Evolutionary conservation across 2,797 vertebrate species (phyloP), one percentile per base, ranked within the genome.

Genomic region (Sciurus vulgaris): DNA sequence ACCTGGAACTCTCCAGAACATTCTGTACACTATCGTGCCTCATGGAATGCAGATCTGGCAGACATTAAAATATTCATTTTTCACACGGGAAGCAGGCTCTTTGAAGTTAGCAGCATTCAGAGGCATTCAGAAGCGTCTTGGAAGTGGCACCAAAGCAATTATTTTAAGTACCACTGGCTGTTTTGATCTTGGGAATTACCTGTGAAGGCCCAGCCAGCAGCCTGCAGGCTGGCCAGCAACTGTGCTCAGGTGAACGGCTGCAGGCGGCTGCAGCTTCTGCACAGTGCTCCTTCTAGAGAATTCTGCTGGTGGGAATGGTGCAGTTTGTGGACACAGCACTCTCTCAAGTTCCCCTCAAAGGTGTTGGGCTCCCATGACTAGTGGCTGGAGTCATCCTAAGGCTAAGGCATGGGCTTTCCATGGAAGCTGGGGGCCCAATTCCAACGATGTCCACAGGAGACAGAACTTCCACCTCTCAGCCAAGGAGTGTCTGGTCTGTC

Each of bases 121-220:
- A 89, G 76, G 63, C 86, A 74, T 56, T 65, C 54, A 84, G 96
- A 89, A 95, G 47, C 70, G 44, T 70, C 61, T 87, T 59, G 18
- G 72, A 95, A 94, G 94, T 49, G 59, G 61, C 44, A 86, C 17
- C 33, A 17, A 74, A 72, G 38, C 20, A 26, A 93, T 86, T 74
- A 81, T 93, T 98, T 89, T 1, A n/a, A 97, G 89, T 95, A 95
- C 84, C 96, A 97, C 95, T 70, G 74, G 28, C 61, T 95, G 67
- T 97, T 97, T 86, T 97, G 96, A 89, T 95, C 93, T 97, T 30
- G 69, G 93, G 65, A 56, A 17, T 97, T 93, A 85, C 85, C 96
- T 96, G 84, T 47, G 91, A 70, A 91, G 41, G 24, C 63, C 67
- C 7, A 0, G 1, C 24, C n/a, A 20, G 72, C 28, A 33, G 49